Evolutionary conservation across 2,113 vertebrate genomes (phyloP).

Genomic region (Datnioides undecimradiatus): DNA sequence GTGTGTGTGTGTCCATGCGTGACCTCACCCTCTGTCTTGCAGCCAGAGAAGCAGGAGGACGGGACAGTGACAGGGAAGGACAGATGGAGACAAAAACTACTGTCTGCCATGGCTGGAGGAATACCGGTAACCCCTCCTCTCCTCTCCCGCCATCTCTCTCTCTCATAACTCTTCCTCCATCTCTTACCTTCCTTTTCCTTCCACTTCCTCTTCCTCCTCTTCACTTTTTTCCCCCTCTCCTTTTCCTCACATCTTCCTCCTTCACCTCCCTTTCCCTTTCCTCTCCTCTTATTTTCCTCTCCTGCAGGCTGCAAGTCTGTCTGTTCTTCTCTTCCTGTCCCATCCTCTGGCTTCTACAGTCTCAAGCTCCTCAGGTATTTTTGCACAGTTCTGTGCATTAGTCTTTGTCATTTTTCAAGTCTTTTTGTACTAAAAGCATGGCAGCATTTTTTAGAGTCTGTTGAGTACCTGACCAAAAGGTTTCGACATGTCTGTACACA

Average conservation of each 20-base stretch:
- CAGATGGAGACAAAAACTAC: conserved; percentile 86
- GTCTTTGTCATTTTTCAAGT: neutral
- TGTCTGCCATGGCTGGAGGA: conserved; percentile 83
- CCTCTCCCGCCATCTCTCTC: neutral
- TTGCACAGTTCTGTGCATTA: neutral
- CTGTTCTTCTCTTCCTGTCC: conserved; percentile 75
- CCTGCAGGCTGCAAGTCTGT: conserved; percentile 65
- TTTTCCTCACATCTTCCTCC: neutral
- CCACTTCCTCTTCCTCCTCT: neutral
- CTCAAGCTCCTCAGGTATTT: conserved; percentile 63
- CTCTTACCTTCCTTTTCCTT: neutral
- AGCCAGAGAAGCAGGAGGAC: conserved; percentile 84
- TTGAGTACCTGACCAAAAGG: neutral
- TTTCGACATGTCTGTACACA: neutral
- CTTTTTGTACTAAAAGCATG: neutral
- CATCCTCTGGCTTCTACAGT: conserved; percentile 60
- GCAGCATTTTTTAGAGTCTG: neutral
- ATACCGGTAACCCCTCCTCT: conserved; percentile 76
- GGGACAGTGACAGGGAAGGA: conserved; percentile 83
- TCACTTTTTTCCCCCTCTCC: neutral
- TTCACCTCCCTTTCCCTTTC: neutral
- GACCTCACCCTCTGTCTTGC: conserved; percentile 78
- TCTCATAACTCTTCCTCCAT: no score
- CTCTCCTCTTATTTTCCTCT: conserved; percentile 3
- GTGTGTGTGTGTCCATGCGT: conserved; percentile 59